Conservation (phyloP, 2,797 vertebrate genomes). For the Protonibea diacanthus region DNA sequence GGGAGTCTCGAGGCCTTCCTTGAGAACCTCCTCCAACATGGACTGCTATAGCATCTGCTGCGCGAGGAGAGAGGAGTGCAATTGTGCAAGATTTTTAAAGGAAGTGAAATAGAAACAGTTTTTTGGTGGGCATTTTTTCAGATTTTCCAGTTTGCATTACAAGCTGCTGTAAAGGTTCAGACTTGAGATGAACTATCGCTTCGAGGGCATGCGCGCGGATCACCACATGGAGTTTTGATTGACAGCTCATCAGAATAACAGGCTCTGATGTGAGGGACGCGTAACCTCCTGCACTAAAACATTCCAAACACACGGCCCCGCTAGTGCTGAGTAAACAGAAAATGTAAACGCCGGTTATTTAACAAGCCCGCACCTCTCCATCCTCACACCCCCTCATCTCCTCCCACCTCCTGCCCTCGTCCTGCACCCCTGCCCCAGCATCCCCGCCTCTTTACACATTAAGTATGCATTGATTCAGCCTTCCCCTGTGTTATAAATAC, state of each 20-base stretch:
- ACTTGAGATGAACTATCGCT: slow-evolving; percentile 45
- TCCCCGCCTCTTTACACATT: slow-evolving; percentile 85
- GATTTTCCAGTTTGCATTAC: slow-evolving; percentile 26
- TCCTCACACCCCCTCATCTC: slow-evolving; percentile 41
- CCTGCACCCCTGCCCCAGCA: slow-evolving; percentile 74
- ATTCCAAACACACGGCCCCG: slow-evolving; percentile 59
- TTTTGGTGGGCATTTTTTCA: slow-evolving; percentile 16
- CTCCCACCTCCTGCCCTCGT: slow-evolving; percentile 72
- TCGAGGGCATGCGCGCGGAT: slow-evolving; percentile 34
- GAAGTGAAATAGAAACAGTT: neutral
- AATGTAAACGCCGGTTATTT: slow-evolving; percentile 79
- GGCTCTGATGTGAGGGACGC: slow-evolving; percentile 69
- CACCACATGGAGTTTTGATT: slow-evolving; percentile 60
- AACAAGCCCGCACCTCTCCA: slow-evolving; percentile 71
- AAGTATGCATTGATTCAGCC: slow-evolving; percentile 87
- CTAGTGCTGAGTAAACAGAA: slow-evolving; percentile 83
- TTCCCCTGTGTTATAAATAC: slow-evolving; percentile 88
- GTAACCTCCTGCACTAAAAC: slow-evolving; percentile 63
- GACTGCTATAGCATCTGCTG: slow-evolving; percentile 60
- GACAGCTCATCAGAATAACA: slow-evolving; percentile 78
- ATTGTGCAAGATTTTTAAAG: slow-evolving; percentile 10
- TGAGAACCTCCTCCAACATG: slow-evolving; percentile 52
- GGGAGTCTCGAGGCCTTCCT: slow-evolving; percentile 67
- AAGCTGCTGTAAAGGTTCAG: slow-evolving; percentile 28
- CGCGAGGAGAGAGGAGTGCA: slow-evolving; percentile 24